These are phyloP conservation scores for Agapostemon virescens DNA, from an alignment of 2,888 invertebrate species.

Conservation along the genomic window DNA sequence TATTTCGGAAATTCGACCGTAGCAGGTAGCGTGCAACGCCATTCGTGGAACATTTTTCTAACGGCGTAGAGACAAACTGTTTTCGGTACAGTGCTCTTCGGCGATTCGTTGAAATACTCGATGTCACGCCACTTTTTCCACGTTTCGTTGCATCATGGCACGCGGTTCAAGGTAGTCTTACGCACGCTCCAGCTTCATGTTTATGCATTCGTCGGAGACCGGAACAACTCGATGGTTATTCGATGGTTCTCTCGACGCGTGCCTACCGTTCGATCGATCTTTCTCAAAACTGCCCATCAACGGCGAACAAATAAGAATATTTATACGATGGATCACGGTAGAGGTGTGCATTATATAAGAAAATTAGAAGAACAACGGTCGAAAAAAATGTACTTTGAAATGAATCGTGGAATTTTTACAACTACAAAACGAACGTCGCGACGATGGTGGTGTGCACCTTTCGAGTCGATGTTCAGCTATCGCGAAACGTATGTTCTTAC, in stretches of 20 bases:
- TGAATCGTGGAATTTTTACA: neutral
- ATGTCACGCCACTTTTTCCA: conserved; percentile 16
- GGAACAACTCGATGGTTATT: neutral
- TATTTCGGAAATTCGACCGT: neutral
- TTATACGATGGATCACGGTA: neutral
- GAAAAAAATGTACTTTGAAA: neutral
- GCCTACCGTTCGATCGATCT: neutral
- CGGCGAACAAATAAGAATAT: neutral
- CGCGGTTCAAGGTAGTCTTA: conserved; percentile 50
- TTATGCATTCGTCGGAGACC: conserved; percentile 22
- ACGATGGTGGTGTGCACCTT: no score
- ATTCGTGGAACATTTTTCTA: neutral
- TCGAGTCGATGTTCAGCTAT: neutral
- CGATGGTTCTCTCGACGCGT: neutral
- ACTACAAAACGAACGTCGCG: neutral
- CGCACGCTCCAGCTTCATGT: conserved; percentile 10
- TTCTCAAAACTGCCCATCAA: no score
- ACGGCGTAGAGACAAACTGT: neutral
- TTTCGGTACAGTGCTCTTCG: neutral
- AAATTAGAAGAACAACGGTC: neutral
- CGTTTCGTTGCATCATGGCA: conserved; percentile 31
- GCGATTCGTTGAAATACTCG: neutral
- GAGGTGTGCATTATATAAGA: neutral
- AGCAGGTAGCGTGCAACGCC: neutral
- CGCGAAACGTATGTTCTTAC: neutral